phyloP scores from a whole-genome alignment of 92 coral and sea anemone species.

The Phenganax subtilis region DNA sequence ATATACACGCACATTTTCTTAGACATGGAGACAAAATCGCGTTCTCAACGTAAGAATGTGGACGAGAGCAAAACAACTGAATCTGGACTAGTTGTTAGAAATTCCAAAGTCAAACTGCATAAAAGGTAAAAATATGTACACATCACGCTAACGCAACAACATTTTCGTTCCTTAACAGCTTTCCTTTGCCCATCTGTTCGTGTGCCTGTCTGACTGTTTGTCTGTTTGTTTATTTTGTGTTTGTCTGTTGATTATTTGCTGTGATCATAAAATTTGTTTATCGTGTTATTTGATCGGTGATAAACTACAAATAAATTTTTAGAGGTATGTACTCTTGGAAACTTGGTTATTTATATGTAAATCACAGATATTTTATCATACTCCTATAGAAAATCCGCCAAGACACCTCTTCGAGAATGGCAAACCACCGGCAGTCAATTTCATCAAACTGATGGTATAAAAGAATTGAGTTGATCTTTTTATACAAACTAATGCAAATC shows the following conservation, averaged over 20 bases:
- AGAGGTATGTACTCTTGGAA: background rate
- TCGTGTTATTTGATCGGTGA: background rate
- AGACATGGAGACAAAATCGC: background rate
- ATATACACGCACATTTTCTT: no score
- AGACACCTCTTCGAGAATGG: slow-evolving; percentile 26
- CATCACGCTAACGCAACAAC: background rate
- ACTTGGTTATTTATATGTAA: no score
- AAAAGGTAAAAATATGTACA: background rate
- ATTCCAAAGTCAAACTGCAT: background rate
- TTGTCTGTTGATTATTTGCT: no score
- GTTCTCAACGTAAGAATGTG: background rate
- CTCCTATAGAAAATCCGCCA: background rate
- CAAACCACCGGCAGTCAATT: background rate
- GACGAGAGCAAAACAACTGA: slow-evolving; percentile 3
- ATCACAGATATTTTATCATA: background rate
- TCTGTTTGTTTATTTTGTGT: no score
- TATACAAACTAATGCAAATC: background rate
- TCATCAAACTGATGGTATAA: background rate
- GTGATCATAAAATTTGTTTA: no score
- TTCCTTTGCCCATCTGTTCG: background rate
- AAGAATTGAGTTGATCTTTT: background rate
- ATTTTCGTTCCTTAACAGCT: background rate
- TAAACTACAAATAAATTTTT: background rate
- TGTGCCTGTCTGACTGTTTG: no score
- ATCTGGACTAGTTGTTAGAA: background rate